Base-by-base conservation (phyloP, 2,797 vertebrate species). In the Pelobates cultripes region DNA sequence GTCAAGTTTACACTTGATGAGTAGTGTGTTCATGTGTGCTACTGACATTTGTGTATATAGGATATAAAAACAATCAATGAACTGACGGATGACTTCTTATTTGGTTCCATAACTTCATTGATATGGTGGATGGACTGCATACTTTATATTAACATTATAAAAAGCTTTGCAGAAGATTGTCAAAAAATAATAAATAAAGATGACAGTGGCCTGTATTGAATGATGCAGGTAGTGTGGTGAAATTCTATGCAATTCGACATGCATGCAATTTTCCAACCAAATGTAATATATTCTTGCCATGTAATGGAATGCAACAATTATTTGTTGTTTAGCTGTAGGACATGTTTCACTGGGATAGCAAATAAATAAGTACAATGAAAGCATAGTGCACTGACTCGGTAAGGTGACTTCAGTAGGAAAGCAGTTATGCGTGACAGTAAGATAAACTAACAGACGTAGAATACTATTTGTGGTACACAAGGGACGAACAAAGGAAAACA, bases 261-360 rank as follows among this genome's bases (percentile, higher is more conserved):
- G 43, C 61, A 61, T 78, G 77, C 77, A 75, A 75, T 79, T 70
- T 79, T 64, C 66, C 68, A 75, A 57, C 67, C 67, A 55, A 75
- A 43, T 71, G 53, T 79, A 79, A 79, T 79, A 75, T 84, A 79
- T 79, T 84, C 82, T 17, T 75, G 73, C 44, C 55, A 71, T 84
- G 77, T 75, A 79, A 79, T 84, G 82, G 72, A 79, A 84, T 84
- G 75, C 53, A 66, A 72, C 1, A 70, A 84, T 75, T 79, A 84
- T 79, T 84, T 84, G 77, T 77, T 78, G 71, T 75, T 84, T 84
- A 79, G 82, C 77, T 79, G 77, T 67, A 79, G 82, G 82, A 75
- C 67, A 75, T 84, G 72, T 79, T 79, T 84, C 82, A 79, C 72
- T 17, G 45, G 57, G 77, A 75, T 83, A 70, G 77, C 72, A 79